Evolutionary conservation across 2,113 vertebrate genomes (phyloP), one percentile per base, ranked within the genome.

Genomic region (Oncorhynchus masou): DNA sequence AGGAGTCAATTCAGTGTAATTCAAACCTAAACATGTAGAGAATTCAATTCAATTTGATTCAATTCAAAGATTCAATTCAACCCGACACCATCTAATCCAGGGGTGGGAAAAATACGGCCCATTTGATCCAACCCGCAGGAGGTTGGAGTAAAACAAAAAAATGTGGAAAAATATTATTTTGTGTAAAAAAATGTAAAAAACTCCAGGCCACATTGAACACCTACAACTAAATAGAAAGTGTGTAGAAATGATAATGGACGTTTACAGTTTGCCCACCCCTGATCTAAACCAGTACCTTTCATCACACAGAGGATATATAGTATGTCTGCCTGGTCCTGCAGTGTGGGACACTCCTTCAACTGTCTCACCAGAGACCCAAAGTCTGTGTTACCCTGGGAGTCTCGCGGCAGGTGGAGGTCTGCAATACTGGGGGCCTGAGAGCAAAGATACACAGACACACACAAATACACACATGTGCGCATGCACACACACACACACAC

Each of bases 261-360:
- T 39, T 8, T 9, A 39, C 8, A 9, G 39, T 39, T 49, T 25
- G 69, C 1, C 31, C 0, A 3, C 19, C 31, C n/a, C 20, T 49
- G 59, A 9, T 48, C 20, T 39, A 9, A 39, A 39, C 2, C 8
- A 45, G 92, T 91, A 83, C 93, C 99, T 97, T 97, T 99, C 79
- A 99, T 92, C 1, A 96, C 87, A 82, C 95, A 97, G 77, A 99
- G 94, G 74, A 99, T 92, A 83, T 99, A 99, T 0, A 99, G 93
- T 81, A 99, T 96, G 86, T 99, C 97, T 4, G 97, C 97, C 92
- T 99, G 98, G 90, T 99, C 97, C 83, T 99, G 97, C 51, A 99
- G 95, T 0, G 94, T 95, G 8, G 94, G 92, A 76, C 97, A 98
- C 72, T 96, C 95, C 69, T 95, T 96, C 31, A 99, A 90, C 79